Conservation (phyloP, 2,113 vertebrate species). For the Columba livia region DNA sequence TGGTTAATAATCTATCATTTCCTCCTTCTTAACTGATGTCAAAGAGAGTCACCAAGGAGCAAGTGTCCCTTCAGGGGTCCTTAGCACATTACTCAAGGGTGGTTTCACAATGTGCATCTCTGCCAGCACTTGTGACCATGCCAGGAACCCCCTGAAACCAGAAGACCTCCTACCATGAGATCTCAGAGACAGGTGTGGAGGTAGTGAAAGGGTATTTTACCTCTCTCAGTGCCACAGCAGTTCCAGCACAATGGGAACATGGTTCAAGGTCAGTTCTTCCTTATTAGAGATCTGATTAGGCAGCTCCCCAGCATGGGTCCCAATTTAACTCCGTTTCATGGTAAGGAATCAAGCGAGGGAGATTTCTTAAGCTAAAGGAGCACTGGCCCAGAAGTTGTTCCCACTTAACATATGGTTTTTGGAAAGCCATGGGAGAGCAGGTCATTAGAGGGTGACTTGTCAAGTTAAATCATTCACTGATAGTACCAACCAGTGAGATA, state of each 20-base stretch:
- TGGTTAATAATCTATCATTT: not conserved
- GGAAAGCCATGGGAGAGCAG: slow-evolving; percentile 54
- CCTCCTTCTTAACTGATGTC: not conserved
- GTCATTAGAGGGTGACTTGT: slow-evolving; percentile 67
- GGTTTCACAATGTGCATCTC: slow-evolving; percentile 42
- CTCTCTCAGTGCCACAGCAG: not conserved
- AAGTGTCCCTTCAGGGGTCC: slow-evolving; percentile 25
- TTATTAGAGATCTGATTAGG: slow-evolving; percentile 48
- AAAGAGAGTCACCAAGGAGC: slow-evolving; percentile 8
- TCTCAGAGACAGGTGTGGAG: not conserved
- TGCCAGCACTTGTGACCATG: not conserved
- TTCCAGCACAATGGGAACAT: not conserved
- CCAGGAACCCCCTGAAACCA: not conserved
- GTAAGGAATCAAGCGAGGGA: not conserved
- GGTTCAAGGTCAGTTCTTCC: slow-evolving; percentile 32
- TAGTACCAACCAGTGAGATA: not conserved
- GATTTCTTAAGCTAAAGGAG: slow-evolving; percentile 28
- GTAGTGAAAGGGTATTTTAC: not conserved
- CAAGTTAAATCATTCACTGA: slow-evolving; percentile 25
- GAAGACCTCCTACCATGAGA: not conserved
- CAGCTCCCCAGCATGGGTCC: slow-evolving; percentile 53
- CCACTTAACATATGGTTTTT: not conserved
- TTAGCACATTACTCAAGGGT: not conserved
- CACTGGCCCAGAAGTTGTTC: slow-evolving; percentile 57
- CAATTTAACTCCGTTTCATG: slow-evolving; percentile 32